A percentile compares a stretch with the other conserved stretches of the same genome.
These are phyloP conservation scores for Drosophila histrio DNA, from an alignment of 2,888 invertebrate genomes.

Conservation along the genomic window DNA sequence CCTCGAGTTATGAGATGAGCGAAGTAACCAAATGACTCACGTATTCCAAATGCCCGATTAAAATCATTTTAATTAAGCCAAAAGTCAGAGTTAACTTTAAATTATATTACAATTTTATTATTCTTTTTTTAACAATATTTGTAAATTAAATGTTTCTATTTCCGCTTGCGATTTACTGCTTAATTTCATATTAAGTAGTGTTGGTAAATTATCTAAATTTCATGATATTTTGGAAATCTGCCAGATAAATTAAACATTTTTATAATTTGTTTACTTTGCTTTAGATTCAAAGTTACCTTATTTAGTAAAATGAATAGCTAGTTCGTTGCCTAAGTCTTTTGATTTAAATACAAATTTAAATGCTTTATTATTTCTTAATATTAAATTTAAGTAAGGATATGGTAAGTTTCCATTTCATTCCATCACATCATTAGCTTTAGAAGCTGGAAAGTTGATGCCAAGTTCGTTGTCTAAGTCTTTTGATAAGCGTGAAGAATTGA, in stretches of 20 bases:
- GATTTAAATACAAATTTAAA: neutral
- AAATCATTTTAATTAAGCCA: constrained; percentile 46
- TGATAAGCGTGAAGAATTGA: neutral
- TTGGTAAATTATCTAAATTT: constrained; percentile 30
- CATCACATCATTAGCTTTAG: no score
- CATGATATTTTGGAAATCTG: no score
- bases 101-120: constrained; percentile 11
- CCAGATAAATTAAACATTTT: no score
- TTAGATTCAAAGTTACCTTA: neutral
- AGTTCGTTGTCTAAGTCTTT: constrained; percentile 40
- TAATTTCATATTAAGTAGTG: constrained; percentile 14
- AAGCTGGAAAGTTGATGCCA: no score
- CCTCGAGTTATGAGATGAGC: constrained; percentile 55
- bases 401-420: neutral
- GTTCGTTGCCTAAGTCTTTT: constrained; percentile 18
- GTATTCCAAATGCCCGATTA: constrained; percentile 38
- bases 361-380: no score
- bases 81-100: constrained; percentile 6
- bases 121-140: neutral
- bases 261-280: no score
- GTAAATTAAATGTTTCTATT: neutral
- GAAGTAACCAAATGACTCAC: constrained; percentile 51
- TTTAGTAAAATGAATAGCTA: neutral
- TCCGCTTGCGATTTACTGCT: neutral
- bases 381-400: neutral